Conservation (phyloP, 2,113 vertebrate species). For the Rhinichthys klamathensis region DNA sequence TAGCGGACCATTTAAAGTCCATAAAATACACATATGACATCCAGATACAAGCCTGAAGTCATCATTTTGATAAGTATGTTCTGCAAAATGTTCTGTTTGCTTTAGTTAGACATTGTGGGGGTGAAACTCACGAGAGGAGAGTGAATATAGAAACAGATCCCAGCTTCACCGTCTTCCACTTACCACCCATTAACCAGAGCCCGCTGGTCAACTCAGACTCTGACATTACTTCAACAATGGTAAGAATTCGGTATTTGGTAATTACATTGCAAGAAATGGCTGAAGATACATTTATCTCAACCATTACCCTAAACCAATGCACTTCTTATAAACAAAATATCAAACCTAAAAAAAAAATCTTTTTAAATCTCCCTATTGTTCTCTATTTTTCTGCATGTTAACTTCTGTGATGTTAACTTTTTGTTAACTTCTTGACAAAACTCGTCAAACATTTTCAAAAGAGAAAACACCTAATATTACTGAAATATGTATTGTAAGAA, state of each 20-base stretch:
- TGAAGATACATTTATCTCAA: neutral
- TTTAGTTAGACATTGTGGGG: slow-evolving; percentile 36
- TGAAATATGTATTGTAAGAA: slow-evolving; percentile 8
- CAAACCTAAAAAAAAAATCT: neutral
- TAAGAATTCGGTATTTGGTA: slow-evolving; percentile 36
- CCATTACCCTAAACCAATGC: neutral
- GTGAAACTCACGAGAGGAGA: slow-evolving; percentile 29
- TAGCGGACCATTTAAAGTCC: neutral
- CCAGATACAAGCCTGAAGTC: neutral
- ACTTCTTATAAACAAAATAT: neutral
- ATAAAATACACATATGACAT: neutral
- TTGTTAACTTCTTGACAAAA: too few species aligned
- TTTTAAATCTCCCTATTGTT: neutral
- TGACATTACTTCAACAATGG: slow-evolving; percentile 16
- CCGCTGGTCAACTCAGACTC: slow-evolving; percentile 8
- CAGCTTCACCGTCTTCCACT: slow-evolving; percentile 27
- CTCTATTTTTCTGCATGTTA: neutral
- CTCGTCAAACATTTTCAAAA: neutral
- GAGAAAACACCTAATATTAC: neutral
- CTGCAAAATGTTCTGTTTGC: neutral
- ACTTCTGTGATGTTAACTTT: neutral
- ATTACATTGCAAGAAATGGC: neutral
- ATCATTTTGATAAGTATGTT: neutral
- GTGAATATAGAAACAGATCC: slow-evolving; percentile 4
- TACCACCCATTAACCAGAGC: slow-evolving; percentile 49